Conservation (phyloP, 2,113 vertebrate species). For the Microcebus lehilahytsara region DNA sequence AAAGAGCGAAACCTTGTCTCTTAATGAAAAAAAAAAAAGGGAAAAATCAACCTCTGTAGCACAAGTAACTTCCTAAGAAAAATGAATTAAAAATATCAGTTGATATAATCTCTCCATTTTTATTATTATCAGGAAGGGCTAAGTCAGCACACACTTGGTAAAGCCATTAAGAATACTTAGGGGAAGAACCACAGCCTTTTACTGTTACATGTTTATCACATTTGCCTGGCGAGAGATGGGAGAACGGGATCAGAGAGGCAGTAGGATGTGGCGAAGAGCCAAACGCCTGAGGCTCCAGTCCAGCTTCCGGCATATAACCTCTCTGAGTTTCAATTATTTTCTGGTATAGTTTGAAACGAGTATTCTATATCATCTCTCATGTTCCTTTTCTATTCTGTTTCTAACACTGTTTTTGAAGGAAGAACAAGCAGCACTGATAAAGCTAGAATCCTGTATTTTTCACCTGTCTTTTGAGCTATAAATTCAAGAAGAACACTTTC, state of each 20-base stretch:
- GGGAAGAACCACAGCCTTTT: not conserved
- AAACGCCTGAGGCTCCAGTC: not conserved
- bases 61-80: constrained; percentile 6
- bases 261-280: not conserved
- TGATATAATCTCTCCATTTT: not conserved
- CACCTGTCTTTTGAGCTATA: not conserved
- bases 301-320: not conserved
- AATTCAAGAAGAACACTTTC: not conserved
- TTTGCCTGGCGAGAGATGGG: no score
- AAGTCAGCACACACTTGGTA: not conserved
- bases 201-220: not conserved
- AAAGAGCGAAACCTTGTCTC: no score
- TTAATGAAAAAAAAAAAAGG: no score
- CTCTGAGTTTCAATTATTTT: not conserved
- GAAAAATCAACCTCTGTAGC: not conserved
- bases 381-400: not conserved
- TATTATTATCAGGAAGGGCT: not conserved
- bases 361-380: not conserved
- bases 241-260: not conserved
- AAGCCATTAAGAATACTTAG: not conserved
- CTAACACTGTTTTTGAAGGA: not conserved
- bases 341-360: not conserved
- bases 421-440: constrained; percentile 17
- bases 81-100: not conserved
- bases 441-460: not conserved